Evolutionary conservation across 2,888 invertebrate species (phyloP).

Genomic region (Perithous albicinctus): DNA sequence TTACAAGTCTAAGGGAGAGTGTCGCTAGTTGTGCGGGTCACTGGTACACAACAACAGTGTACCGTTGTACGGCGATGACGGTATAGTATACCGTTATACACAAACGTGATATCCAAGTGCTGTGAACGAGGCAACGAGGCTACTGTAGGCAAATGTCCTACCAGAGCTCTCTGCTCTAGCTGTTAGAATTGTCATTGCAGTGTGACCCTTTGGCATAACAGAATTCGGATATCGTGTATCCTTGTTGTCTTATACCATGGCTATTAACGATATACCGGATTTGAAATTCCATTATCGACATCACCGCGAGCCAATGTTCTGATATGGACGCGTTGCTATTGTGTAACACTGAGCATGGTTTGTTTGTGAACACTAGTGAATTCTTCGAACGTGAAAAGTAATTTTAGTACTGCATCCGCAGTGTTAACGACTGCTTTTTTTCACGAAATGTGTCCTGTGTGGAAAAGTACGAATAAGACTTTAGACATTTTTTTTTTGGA

Average conservation of each 20-base stretch:
- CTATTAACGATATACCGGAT: constrained; percentile 59
- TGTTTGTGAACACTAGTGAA: too few species aligned
- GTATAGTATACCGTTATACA: background rate
- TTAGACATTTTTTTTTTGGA: too few species aligned
- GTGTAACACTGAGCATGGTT: constrained; percentile 58
- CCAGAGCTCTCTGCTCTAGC: constrained; percentile 47
- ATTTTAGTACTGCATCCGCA: too few species aligned
- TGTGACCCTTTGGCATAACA: constrained; percentile 55
- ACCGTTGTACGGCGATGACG: background rate
- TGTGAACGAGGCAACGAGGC: constrained; percentile 8
- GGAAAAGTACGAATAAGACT: too few species aligned
- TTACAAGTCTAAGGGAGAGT: constrained; percentile 16
- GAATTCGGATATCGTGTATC: constrained; percentile 59
- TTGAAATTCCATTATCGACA: constrained; percentile 70
- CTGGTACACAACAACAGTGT: constrained; percentile 33
- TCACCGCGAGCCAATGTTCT: too few species aligned
- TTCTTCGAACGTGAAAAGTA: too few species aligned
- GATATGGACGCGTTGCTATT: too few species aligned
- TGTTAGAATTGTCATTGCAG: constrained; percentile 70
- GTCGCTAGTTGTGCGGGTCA: constrained; percentile 25
- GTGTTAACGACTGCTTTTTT: too few species aligned
- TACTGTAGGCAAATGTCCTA: constrained; percentile 27
- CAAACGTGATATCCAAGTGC: background rate
- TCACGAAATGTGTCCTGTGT: too few species aligned
- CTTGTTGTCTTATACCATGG: constrained; percentile 45